phyloP scores from a whole-genome alignment of 2,113 vertebrate genomes.

The Pseudorasbora parva region DNA sequence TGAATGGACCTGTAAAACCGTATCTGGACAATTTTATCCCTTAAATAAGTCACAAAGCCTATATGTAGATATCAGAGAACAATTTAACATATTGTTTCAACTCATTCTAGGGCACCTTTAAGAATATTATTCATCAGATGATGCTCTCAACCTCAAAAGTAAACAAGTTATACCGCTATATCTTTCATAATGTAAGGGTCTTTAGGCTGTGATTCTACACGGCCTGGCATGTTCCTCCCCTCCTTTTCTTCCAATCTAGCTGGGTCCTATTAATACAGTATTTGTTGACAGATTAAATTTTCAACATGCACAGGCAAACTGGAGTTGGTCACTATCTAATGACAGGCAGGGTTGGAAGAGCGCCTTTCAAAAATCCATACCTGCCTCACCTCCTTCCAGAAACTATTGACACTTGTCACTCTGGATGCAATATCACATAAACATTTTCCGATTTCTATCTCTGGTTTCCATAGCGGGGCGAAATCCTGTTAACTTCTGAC shows the following conservation, averaged over 20 bases:
- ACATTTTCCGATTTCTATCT: conserved; percentile 83
- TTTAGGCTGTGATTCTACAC: conserved; percentile 34
- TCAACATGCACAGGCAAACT: conserved; percentile 69
- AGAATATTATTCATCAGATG: not conserved
- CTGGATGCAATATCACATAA: conserved; percentile 81
- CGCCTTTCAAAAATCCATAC: conserved; percentile 80
- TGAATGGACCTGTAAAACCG: no score
- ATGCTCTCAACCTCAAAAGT: not conserved
- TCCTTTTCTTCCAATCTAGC: not conserved
- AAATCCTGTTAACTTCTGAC: conserved; percentile 86
- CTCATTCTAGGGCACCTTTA: no score
- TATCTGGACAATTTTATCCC: no score
- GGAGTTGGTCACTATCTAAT: conserved; percentile 78
- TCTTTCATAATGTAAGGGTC: not conserved
- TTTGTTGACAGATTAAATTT: conserved; percentile 63
- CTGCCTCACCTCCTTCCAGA: conserved; percentile 77
- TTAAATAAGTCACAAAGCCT: no score
- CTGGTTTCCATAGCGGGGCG: conserved; percentile 80
- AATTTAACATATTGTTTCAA: no score
- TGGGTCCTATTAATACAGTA: conserved; percentile 58
- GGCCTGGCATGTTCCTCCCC: conserved; percentile 12
- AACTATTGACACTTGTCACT: conserved; percentile 83
- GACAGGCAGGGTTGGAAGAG: conserved; percentile 71
- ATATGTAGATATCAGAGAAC: no score
- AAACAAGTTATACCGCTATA: not conserved